Percentiles rank a stretch among this genome's conserved stretches.
Evolutionary conservation across 2,113 vertebrate genomes (phyloP).

Genomic region (Talpa occidentalis): DNA sequence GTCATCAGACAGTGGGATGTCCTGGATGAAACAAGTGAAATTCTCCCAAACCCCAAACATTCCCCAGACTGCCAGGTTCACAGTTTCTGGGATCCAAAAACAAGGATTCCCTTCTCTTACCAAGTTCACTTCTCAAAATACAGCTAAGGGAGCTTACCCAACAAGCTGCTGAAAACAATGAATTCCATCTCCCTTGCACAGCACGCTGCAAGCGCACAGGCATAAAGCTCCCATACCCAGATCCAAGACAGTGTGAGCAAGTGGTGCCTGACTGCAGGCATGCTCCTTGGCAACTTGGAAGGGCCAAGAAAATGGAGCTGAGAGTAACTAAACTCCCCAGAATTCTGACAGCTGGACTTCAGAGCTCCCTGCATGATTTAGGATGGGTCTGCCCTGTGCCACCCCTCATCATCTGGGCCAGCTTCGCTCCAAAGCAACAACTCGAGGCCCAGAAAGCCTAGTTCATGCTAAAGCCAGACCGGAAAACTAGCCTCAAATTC

Average conservation of each 20-base stretch:
- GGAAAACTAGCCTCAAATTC: rapidly evolving
- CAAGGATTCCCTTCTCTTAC: not conserved
- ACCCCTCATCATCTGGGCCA: too few relatives aligned
- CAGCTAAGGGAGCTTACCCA: too few relatives aligned
- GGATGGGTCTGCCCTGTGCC: not conserved
- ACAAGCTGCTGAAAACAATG: too few relatives aligned
- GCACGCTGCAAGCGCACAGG: too few relatives aligned
- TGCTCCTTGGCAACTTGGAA: not conserved
- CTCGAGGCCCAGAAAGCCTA: not conserved
- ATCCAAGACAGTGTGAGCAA: not conserved
- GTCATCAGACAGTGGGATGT: not conserved
- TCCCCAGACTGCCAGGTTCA: not conserved
- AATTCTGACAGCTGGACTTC: not conserved
- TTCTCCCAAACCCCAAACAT: not conserved
- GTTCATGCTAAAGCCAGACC: not conserved
- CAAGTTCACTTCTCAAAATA: not conserved
- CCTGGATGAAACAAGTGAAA: not conserved
- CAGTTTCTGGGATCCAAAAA: not conserved
- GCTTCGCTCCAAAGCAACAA: not conserved
- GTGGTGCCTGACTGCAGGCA: rapidly evolving
- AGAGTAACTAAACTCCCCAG: not conserved
- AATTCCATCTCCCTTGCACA: not conserved
- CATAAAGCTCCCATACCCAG: not conserved
- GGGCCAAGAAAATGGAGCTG: too few relatives aligned
- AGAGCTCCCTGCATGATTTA: too few relatives aligned